A percentile compares a stretch with the other conserved stretches of the same genome.
phyloP scores from a whole-genome alignment of 2,888 invertebrate species.

The Isoperla grammatica region DNA sequence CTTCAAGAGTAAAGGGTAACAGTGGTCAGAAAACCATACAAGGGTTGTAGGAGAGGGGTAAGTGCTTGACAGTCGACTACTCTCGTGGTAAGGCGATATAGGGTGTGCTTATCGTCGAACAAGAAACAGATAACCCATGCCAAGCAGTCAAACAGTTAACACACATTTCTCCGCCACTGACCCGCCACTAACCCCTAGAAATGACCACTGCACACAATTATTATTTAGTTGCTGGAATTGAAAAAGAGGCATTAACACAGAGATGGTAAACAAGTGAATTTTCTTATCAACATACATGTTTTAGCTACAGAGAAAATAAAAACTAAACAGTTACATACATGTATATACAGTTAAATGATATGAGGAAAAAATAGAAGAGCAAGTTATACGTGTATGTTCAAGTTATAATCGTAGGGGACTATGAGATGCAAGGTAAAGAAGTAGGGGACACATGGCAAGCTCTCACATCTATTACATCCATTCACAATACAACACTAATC shows the following conservation, averaged over 20 bases:
- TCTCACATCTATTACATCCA: conserved; percentile 32
- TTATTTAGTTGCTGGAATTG: conserved; percentile 32
- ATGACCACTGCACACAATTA: conserved; percentile 28
- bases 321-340: conserved; percentile 19
- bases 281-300: conserved; percentile 30
- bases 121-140: conserved; percentile 32
- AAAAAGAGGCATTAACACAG: conserved; percentile 33
- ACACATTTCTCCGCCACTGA: conserved; percentile 27
- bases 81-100: conserved; percentile 31
- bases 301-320: conserved; percentile 29
- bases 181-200: conserved; percentile 31
- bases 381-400: conserved; percentile 26
- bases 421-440: conserved; percentile 31
- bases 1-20: conserved; percentile 91
- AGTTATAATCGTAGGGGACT: conserved; percentile 26
- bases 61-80: conserved; percentile 11
- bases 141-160: conserved; percentile 32
- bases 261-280: conserved; percentile 32
- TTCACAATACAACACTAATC: conserved; percentile 34
- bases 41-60: conserved; percentile 18
- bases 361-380: conserved; percentile 27
- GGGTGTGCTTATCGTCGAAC: conserved; percentile 29
- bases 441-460: conserved; percentile 27
- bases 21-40: conserved; percentile 44
- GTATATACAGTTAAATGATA: conserved; percentile 25